Base-by-base conservation (phyloP, 2,797 vertebrate genomes). In the Phyllotis vaccarum region DNA sequence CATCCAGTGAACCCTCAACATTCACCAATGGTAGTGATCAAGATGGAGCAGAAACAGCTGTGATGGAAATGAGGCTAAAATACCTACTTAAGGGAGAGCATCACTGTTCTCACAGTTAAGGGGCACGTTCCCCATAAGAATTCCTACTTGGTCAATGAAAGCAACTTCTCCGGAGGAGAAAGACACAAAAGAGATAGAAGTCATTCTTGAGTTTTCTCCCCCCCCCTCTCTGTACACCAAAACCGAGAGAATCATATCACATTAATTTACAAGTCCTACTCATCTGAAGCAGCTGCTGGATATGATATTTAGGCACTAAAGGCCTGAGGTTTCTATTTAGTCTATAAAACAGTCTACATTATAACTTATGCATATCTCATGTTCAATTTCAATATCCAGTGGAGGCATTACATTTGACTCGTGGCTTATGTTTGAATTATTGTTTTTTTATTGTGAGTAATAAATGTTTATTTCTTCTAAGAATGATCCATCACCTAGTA, bases 211-310 rank as follows among this genome's bases (percentile, higher is more conserved):
- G 6, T 9, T 60, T 76, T 91, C 62, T 96, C 80, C 93, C 88
- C n/a, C 70, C 27, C 40, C 89, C 43, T 49, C 43, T 49, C 17
- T 56, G 7, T 31, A 37, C 56, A 54, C 72, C 40, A 74, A 21
- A 14, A 76, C 5, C 78, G 49, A 93, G 66, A 29, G 46, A 40
- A 70, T n/a, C 80, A 29, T 29, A 94, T 93, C 43, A 74, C 10
- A 24, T 85, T 82, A 54, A 76, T 90, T 96, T 96, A 29, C 4
- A 94, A 95, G 34, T 89, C 49, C 54, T 24, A 62, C 10, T 75
- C 86, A 31, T 17, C 89, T 60, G 82, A 83, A 52, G 17, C 40
- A 95, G 80, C 31, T 68, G 12, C 16, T 74, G 91, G 10, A 43
- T 87, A n/a, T 2, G 40, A 6, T 54, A 37, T 49, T 75, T n/a